Evolutionary conservation across 1,140 invertebrate species (phyloP), one percentile per base, ranked within the genome.

Genomic region (Spodoptera litura): DNA sequence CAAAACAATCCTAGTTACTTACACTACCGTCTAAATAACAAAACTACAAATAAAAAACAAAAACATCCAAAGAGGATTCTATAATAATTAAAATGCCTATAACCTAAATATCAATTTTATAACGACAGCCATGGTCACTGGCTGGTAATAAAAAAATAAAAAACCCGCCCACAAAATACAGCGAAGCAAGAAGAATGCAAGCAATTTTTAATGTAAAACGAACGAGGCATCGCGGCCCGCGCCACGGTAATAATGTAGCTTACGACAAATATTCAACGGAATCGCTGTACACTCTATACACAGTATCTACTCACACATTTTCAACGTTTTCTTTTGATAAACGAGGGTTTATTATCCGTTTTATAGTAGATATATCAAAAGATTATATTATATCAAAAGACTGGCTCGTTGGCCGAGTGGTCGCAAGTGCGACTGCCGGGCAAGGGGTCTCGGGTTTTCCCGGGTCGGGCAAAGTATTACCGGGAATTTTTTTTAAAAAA

Each of bases 161-260:
- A 90, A 90, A 83, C 84, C 83, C 77, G 75, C 81, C 86, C 85
- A 80, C 87, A 90, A 91, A 93, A 90, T 91, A 89, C 91, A 93
- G 85, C 90, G 87, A 81, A 81, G 86, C 83, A 87, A 89, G 87
- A 93, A 90, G 91, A 94, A 94, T 94, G 88, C 91, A 93, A 92
- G 91, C 92, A 87, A 94, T 94, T 94, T 94, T 94, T 94, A 94
- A 94, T 94, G 91, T 94, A 85, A 85, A 90, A 85, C 83, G 83
- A 87, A 85, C 83, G 82, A 87, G 83, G 86, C 89, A 80, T 80
- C 87, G 85, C 86, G 87, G 88, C 88, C 87, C 85, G 66, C 81
- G 83, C 85, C 85, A 85, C 81, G 81, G 87, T 87, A 89, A 89
- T 89, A 92, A 89, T 89, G 87, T 93, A 90, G 85, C 84, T 82